Base-by-base conservation (phyloP, 2,888 invertebrate species). In the Priocnemis perturbator region DNA sequence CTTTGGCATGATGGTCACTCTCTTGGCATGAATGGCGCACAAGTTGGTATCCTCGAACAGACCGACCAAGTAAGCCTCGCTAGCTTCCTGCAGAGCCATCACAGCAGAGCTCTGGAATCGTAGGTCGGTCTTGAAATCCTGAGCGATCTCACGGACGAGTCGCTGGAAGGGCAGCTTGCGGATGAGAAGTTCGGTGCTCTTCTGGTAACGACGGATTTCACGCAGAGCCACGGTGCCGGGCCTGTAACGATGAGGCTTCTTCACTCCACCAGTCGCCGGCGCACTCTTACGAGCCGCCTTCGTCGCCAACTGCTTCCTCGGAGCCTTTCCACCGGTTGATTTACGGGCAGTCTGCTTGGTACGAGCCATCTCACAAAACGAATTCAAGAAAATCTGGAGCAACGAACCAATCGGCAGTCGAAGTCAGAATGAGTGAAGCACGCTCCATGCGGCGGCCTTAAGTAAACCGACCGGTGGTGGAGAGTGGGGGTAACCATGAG, bases 271-370 rank as follows among this genome's bases (percentile, higher is more conserved):
- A n/a, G n/a, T n/a, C n/a, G n/a, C n/a, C n/a, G n/a, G n/a, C n/a
- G n/a, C n/a, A n/a, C n/a, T n/a, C n/a, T n/a, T n/a, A n/a, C n/a
- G n/a, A n/a, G n/a, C n/a, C n/a, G n/a, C n/a, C n/a, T n/a, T n/a
- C n/a, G n/a, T n/a, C n/a, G n/a, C n/a, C n/a, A n/a, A n/a, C n/a
- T n/a, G n/a, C n/a, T n/a, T n/a, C n/a, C n/a, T n/a, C n/a, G n/a
- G n/a, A n/a, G n/a, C n/a, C n/a, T n/a, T n/a, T n/a, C n/a, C n/a
- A n/a, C n/a, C n/a, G n/a, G n/a, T n/a, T n/a, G n/a, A n/a, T n/a
- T n/a, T n/a, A n/a, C n/a, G n/a, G n/a, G n/a, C n/a, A n/a, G n/a
- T 98, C 90, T 98, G 97, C 94, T 98, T 98, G 47, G 59, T 59
- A 47, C 21, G 97, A 78, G 97, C 97, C 97, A 98, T 98, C 20